Conservation (phyloP, 2,113 vertebrate species). For the Plecotus auritus region DNA sequence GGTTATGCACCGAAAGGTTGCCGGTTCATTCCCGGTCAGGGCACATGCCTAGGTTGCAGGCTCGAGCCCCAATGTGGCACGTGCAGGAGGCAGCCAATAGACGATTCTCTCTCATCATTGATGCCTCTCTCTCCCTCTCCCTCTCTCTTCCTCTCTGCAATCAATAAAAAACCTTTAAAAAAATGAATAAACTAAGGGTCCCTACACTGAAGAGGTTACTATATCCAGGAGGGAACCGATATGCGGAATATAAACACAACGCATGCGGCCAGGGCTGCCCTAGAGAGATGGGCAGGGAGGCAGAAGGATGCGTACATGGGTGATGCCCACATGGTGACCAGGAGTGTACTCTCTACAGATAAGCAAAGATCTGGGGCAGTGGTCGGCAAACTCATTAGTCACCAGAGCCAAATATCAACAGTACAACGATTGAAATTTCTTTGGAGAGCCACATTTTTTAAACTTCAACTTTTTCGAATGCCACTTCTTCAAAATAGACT, state of each 20-base stretch:
- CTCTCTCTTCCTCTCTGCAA: no score
- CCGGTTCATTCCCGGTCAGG: not conserved
- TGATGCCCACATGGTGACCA: accelerated
- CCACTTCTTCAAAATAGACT: no score
- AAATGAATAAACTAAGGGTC: not conserved
- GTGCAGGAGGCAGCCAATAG: not conserved
- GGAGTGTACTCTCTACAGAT: not conserved
- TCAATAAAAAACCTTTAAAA: no score
- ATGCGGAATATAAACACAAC: not conserved
- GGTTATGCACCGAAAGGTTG: no score
- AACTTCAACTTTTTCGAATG: no score
- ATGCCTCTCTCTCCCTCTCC: no score
- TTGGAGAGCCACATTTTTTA: no score
- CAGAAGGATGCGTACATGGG: not conserved
- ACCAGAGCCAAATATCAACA: no score
- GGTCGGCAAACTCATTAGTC: no score
- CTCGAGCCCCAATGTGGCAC: not conserved
- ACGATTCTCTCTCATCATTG: no score
- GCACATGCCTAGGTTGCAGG: not conserved
- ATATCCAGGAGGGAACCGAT: not conserved
- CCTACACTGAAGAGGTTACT: not conserved
- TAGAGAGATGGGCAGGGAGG: not conserved
- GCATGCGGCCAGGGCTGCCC: not conserved
- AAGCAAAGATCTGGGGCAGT: no score
- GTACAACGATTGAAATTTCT: no score